A percentile compares a stretch with the other conserved stretches of the same genome.
Conservation (phyloP, 2,888 invertebrate genomes). For the Malacosoma neustria region DNA sequence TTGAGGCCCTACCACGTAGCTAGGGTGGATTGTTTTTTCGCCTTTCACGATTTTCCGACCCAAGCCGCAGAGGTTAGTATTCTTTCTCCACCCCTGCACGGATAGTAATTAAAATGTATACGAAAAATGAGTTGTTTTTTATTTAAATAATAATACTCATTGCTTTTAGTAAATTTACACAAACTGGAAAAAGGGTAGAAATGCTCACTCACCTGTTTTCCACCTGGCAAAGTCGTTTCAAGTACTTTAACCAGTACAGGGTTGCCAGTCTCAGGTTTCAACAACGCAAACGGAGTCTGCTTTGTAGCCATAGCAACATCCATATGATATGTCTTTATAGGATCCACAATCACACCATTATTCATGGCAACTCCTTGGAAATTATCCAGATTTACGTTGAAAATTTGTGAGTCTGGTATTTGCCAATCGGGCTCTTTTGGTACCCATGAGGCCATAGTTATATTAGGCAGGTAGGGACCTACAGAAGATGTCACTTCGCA, state of each 20-base stretch:
- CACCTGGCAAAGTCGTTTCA: slow-evolving; percentile 61
- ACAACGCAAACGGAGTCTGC: slow-evolving; percentile 81
- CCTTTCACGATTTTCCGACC: too few relatives aligned
- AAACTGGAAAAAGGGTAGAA: background rate
- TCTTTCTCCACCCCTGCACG: too few relatives aligned
- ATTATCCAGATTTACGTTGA: background rate
- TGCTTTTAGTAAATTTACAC: too few relatives aligned
- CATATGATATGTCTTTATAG: slow-evolving; percentile 83
- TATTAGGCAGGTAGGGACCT: slow-evolving; percentile 34
- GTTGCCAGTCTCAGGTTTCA: slow-evolving; percentile 78
- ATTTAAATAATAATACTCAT: too few relatives aligned
- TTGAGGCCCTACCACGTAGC: too few relatives aligned
- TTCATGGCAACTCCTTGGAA: slow-evolving; percentile 22
- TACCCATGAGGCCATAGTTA: slow-evolving; percentile 21
- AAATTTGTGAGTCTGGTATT: slow-evolving; percentile 15
- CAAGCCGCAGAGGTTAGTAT: too few relatives aligned
- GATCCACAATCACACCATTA: slow-evolving; percentile 79
- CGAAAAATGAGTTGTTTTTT: too few relatives aligned
- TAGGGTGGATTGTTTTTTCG: too few relatives aligned
- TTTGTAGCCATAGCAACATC: slow-evolving; percentile 76
- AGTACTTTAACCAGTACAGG: slow-evolving; percentile 82
- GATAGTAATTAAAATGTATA: too few relatives aligned
- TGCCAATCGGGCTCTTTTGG: slow-evolving; percentile 25
- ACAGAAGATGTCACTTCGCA: slow-evolving; percentile 59
- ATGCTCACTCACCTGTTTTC: slow-evolving; percentile 52